Evolutionary conservation across 2,888 invertebrate species (phyloP), one percentile per base, ranked within the genome.

Genomic region (Heliconius ismenius): DNA sequence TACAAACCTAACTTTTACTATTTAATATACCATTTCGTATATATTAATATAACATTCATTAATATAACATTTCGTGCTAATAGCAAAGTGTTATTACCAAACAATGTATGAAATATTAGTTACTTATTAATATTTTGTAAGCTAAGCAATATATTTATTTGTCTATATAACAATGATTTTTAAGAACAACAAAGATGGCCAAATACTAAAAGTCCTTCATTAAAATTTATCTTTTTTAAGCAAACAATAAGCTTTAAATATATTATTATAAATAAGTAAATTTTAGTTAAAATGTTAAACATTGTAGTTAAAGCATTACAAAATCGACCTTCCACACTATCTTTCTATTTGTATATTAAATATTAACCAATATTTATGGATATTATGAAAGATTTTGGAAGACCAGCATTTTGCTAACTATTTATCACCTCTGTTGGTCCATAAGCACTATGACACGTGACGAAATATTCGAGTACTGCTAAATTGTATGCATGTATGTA

Each of bases 311-410:
- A 69, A 26, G 11, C 28, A 10, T 75, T 75, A 36, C 70, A 36
- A 70, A 70, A 75, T 64, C 54, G 26, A 54, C 68, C 69, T 63
- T 65, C 62, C 63, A 63, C 54, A 62, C 26, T 60, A 73, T 76
- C 75, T 70, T 24, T 70, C 64, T 77, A 75, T 72, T 72, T 63
- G 64, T 64, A 6, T 26, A 58, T 64, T 77, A 63, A 70, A 43
- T 26, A 58, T 64, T 77, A 63, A 60, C 75, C 24, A 70, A 77
- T 70, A 32, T 74, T 65, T 77, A 70, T 32, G 54, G n/a, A 74
- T 39, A 36, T 77, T 63, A 64, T 67, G 76, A 73, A 76, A 76
- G 62, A 70, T 58, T 63, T 75, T 21, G 58, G 39, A 62, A 69
- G 11, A 63, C 21, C 49, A 72, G 9, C 9, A 64, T 76, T 69